Conservation (phyloP, 2,888 invertebrate genomes). For the Polietes domitor region DNA sequence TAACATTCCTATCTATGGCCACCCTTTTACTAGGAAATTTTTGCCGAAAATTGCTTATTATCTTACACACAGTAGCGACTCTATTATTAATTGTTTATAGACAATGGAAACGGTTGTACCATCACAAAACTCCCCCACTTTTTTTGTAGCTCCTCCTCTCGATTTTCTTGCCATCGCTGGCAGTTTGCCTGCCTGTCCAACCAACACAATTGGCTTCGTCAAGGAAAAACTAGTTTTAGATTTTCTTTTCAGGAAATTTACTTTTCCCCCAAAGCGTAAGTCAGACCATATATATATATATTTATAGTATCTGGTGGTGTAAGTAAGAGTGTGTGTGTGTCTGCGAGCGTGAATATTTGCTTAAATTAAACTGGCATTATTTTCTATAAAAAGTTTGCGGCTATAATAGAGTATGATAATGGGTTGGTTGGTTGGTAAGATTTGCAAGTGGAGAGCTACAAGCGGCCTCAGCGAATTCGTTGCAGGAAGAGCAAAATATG, state of each 20-base stretch:
- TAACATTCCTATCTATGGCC: background rate
- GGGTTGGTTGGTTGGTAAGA: too few relatives aligned
- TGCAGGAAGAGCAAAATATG: too few relatives aligned
- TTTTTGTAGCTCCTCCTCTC: too few relatives aligned
- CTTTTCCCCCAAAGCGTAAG: background rate
- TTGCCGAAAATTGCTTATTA: background rate
- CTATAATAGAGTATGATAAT: too few relatives aligned
- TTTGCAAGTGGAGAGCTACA: too few relatives aligned
- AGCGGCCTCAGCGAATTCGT: too few relatives aligned
- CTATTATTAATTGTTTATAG: conserved; percentile 11
- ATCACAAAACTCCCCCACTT: background rate
- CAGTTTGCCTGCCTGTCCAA: background rate
- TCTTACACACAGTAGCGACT: conserved; percentile 2
- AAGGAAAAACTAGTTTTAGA: background rate
- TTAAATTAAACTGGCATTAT: too few relatives aligned
- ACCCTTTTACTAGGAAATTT: background rate
- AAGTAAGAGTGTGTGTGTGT: too few relatives aligned
- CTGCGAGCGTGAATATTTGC: too few relatives aligned
- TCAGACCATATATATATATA: too few relatives aligned
- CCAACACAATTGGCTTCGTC: background rate
- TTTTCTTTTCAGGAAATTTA: conserved; percentile 7
- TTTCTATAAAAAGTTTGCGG: too few relatives aligned
- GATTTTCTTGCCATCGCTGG: background rate
- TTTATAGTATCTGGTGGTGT: too few relatives aligned
- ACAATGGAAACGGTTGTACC: background rate